Percentiles rank a stretch among this genome's conserved stretches.
These are phyloP conservation scores for Dendrocincla tyrannina DNA, from an alignment of 2,797 vertebrate genomes.

Conservation along the genomic window DNA sequence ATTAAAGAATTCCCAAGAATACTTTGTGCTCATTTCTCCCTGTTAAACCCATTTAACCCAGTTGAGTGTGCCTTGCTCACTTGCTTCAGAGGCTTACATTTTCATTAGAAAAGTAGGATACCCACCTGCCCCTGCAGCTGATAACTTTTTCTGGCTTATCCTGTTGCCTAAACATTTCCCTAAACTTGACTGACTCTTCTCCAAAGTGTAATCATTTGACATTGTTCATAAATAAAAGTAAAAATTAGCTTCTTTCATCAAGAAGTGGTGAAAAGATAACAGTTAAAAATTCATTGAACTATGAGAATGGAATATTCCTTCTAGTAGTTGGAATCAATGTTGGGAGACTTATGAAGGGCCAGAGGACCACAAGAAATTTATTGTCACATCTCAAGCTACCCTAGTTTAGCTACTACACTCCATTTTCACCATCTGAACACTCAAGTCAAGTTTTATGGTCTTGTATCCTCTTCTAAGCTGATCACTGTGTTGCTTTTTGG, in stretches of 20 bases:
- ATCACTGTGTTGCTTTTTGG: neutral
- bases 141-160: neutral
- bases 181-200: neutral
- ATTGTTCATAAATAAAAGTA: neutral
- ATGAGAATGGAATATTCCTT: neutral
- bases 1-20: constrained; percentile 57
- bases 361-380: neutral
- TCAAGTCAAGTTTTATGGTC: neutral
- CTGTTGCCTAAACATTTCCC: neutral
- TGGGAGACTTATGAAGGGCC: neutral
- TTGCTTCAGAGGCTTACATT: neutral
- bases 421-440: neutral
- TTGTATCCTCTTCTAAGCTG: neutral
- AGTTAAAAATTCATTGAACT: neutral
- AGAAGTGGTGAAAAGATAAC: neutral
- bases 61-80: neutral
- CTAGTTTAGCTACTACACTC: neutral
- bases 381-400: neutral
- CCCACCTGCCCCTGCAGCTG: neutral
- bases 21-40: constrained; percentile 40
- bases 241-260: neutral
- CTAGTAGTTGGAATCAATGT: neutral
- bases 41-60: constrained; percentile 39
- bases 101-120: neutral
- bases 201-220: neutral